Conservation (phyloP, 2,888 invertebrate species). For the Neoitamus cyanurus region DNA sequence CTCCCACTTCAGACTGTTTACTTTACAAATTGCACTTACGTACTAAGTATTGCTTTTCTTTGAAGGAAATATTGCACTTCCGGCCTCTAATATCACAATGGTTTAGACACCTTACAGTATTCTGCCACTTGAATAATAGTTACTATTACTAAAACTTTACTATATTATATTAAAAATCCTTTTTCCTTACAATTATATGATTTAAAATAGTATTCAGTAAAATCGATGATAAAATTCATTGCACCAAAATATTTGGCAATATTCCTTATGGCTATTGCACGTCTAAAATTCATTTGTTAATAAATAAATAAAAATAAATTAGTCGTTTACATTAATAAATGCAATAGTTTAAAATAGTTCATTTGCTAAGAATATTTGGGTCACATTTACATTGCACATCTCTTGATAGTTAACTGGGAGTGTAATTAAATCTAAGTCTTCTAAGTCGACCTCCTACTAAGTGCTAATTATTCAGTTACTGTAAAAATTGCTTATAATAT, state of each 20-base stretch:
- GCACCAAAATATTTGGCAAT: conserved; percentile 37
- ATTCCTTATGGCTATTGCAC: conserved; percentile 15
- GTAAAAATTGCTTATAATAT: too few species aligned
- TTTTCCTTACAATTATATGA: not conserved
- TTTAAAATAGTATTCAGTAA: not conserved
- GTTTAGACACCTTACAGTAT: conserved; percentile 16
- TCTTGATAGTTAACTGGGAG: not conserved
- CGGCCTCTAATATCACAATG: conserved; percentile 53
- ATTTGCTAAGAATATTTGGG: not conserved
- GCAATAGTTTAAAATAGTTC: not conserved
- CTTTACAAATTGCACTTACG: not conserved
- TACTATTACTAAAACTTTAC: not conserved
- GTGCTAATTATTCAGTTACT: too few species aligned
- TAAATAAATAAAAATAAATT: conserved; percentile 31
- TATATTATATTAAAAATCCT: conserved; percentile 2
- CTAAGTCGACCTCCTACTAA: not conserved
- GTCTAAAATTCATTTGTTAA: not conserved
- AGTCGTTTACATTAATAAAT: conserved; percentile 3
- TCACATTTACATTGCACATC: not conserved
- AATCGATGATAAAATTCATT: conserved; percentile 16
- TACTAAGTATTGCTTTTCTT: conserved; percentile 16
- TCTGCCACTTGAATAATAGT: not conserved
- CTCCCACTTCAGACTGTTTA: not conserved
- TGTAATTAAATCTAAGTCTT: not conserved
- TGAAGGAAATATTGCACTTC: conserved; percentile 50